Evolutionary conservation across 2,888 invertebrate species (phyloP), one percentile per base, ranked within the genome.

Genomic region (Acanthosepion pharaonis): DNA sequence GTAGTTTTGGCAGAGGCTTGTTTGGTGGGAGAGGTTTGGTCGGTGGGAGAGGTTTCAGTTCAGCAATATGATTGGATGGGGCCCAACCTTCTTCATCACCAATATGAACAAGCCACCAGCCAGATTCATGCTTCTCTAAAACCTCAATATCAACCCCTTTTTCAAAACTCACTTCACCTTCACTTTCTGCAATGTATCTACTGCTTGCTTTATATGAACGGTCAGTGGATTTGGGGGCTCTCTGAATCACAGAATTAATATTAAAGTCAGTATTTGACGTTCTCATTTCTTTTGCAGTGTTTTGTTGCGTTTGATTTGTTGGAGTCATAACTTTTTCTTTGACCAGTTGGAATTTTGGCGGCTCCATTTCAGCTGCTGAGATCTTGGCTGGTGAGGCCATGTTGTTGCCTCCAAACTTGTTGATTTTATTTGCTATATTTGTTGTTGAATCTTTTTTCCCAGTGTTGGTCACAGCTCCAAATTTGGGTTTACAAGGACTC

Each of bases 41-140:
- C 1, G n/a, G 49, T n/a, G 11, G 28, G 5, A 11, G 51, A n/a
- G 94, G 94, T 48, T 94, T 55, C 25, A 55, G 6, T 33, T 64
- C 48, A 28, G 18, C 94, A 33, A 94, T 55, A 33, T 94, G 48
- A 25, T 94, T 64, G 20, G 94, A 94, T 1, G 94, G 94, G 15
- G 94, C 94, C 94, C 94, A 94, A 15, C 94, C 94, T 64, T 94
- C 33, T 55, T 64, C 59, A 6, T 53, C 42, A 23, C 94, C 94
- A 42, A 94, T n/a, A 97, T 96, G 96, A 53, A 97, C 96, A 64
- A 95, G 95, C 97, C 97, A 97, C 97, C 97, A 97, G 3, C 97
- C 97, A 95, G 97, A 96, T n/a, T 97, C 95, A 94, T 96, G 97
- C 95, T 97, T 97, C 96, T 97, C 96, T 20, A 97, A 42, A 5